These are phyloP conservation scores for Pseudomyrmex sp. DNA, from an alignment of 1,140 invertebrate genomes.

Conservation along the genomic window DNA sequence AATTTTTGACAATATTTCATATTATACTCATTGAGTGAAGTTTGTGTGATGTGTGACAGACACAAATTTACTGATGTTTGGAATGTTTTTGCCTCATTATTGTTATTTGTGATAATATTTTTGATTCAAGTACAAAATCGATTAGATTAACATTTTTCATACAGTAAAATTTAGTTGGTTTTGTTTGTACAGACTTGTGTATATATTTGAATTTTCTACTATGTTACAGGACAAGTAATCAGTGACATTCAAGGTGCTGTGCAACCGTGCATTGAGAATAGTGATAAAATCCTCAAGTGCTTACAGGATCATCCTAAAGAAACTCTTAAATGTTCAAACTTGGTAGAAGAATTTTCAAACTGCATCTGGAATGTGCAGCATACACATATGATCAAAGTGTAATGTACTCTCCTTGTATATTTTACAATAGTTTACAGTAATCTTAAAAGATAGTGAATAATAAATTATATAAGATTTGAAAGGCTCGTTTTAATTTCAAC, in stretches of 20 bases:
- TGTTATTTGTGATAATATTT: background rate
- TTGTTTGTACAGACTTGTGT: background rate
- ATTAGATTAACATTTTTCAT: no score
- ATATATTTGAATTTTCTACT: constrained; percentile 2
- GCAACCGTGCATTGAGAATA: constrained; percentile 84
- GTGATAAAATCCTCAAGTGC: constrained; percentile 84
- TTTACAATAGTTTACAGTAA: background rate
- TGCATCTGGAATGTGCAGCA: constrained; percentile 84
- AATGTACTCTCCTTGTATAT: constrained; percentile 67
- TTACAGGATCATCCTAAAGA: constrained; percentile 85
- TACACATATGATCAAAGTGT: constrained; percentile 70
- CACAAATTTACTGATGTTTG: background rate
- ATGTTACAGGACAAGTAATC: constrained; percentile 61
- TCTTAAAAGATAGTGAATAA: constrained; percentile 56
- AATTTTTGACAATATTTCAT: background rate
- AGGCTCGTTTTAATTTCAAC: constrained; percentile 19
- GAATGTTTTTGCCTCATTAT: background rate
- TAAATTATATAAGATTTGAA: constrained; percentile 41
- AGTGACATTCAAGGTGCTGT: constrained; percentile 64
- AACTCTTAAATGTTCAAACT: constrained; percentile 84
- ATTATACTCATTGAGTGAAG: background rate
- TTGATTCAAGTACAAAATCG: no score
- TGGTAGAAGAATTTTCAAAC: constrained; percentile 84
- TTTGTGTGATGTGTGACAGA: background rate
- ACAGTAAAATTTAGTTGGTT: no score